Evolutionary conservation across 2,113 vertebrate genomes (phyloP), one percentile per base, ranked within the genome.

Genomic region (Amblyornis subalaris): DNA sequence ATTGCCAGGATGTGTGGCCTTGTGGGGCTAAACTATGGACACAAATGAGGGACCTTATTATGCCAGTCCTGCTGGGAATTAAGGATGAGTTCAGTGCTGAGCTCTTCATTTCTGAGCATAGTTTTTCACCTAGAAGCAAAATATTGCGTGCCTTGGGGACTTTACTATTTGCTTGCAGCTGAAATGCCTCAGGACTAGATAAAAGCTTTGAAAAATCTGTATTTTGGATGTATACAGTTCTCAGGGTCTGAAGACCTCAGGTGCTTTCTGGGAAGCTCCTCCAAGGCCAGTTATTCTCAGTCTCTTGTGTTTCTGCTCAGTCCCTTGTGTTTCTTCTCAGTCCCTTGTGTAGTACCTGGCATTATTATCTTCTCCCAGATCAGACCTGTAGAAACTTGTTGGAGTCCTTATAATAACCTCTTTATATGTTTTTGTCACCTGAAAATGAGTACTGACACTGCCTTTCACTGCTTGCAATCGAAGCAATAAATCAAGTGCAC

Each of bases 401-500:
- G 51, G 72, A 96, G 55, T 65, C 75, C 76, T 86, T 90, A 85
- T 91, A 95, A 97, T 95, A 94, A 90, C 85, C 74, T 94, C 75
- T 93, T 94, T 88, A 90, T 93, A 84, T 64, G 79, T 94, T 93
- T 89, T 79, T 97, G 85, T 95, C 91, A 88, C 71, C 85, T 77
- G 67, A 93, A 91, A 93, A 97, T 92, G 83, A 86, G 36, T 86
- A 84, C 79, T 95, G 93, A 91, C 91, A 83, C 36, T 71, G 28
- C 72, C 50, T 95, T 96, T 96, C 89, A 92, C 85, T 85, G 86
- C 64, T 66, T 71, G 42, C 78, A 72, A 29, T 95, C 93, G 78
- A 85, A 81, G 81, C 82, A 93, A 93, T 95, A 91, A 94, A 96
- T 95, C 93, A 95, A 93, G 79, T 67, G 40, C 69, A 24, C 47